Evolutionary conservation across 1,140 invertebrate genomes (phyloP), one percentile per base, ranked within the genome.

Genomic region (Drosophila parabipectinata): DNA sequence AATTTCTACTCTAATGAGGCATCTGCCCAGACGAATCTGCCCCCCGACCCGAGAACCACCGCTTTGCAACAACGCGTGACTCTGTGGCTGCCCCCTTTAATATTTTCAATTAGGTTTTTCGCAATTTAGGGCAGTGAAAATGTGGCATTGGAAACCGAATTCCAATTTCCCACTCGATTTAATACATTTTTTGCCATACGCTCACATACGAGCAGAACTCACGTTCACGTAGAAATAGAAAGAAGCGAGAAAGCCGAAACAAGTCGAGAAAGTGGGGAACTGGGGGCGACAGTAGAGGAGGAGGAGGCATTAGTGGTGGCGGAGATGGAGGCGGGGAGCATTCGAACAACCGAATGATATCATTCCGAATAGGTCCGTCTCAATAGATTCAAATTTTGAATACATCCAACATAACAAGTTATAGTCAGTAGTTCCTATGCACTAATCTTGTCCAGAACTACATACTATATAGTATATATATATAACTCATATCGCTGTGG

Each of bases 291-390:
- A 30, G 26, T n/a, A 41, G 18, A 62, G 50, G 24, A 18, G 50
- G 24, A 18, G 4, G 41, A 6, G 18, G 32, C 4, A 2, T 1
- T 12, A 14, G 39, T 14, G 39, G 12, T 14, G 32, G 34, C 4
- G 39, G 41, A 8, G 41, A 12, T 12, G 32, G 7, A n/a, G n/a
- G 14, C 10, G 10, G 41, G 45, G 21, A 52, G 30, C 28, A 58
- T 62, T 63, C 18, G 18, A 51, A 14, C 24, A 9, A n/a, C 34
- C 15, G 26, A 14, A 64, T 67, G 63, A 67, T 53, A 67, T 64
- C 60, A 67, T 67, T 7, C 18, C 32, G 2, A 60, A 37, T 7
- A 21, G 32, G 10, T 45, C n/a, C 39, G 41, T 9, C 10, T 30
- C 12, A 39, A 4, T 9, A 44, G 26, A 14, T 24, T 10, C n/a